phyloP scores from a whole-genome alignment of 2,113 vertebrate genomes.

The Nothobranchius kuhntae region DNA sequence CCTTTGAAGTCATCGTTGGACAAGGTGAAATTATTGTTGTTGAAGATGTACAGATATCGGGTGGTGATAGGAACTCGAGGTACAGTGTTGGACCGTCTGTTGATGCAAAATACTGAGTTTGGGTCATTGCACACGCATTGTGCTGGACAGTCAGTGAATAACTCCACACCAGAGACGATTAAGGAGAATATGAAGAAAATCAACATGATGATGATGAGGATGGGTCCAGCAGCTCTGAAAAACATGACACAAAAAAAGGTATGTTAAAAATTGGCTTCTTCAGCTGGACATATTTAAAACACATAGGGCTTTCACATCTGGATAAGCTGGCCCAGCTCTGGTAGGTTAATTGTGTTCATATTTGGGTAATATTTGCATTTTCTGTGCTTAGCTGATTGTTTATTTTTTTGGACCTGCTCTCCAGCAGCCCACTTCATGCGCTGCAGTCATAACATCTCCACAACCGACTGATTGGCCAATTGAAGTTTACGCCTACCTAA shows the following conservation, averaged over 20 bases:
- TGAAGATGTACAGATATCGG: constrained; percentile 83
- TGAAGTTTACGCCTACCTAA: too few relatives aligned
- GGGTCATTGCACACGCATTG: constrained; percentile 52
- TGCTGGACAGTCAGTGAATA: constrained; percentile 66
- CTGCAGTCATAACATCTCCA: too few relatives aligned
- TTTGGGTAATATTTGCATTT: too few relatives aligned
- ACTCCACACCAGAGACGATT: constrained; percentile 45
- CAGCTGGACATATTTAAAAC: neutral
- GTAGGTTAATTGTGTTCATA: too few relatives aligned
- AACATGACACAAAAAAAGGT: constrained; percentile 13
- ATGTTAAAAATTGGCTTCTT: too few relatives aligned
- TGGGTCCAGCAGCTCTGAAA: constrained; percentile 50
- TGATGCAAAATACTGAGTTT: constrained; percentile 68
- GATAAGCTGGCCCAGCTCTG: too few relatives aligned
- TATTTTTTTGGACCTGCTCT: too few relatives aligned
- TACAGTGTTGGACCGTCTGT: constrained; percentile 61
- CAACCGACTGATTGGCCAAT: too few relatives aligned
- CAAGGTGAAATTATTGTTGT: constrained; percentile 83
- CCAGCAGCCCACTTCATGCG: too few relatives aligned
- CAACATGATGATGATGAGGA: constrained; percentile 54
- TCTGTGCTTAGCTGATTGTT: too few relatives aligned
- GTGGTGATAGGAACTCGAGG: constrained; percentile 82
- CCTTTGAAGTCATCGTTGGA: constrained; percentile 79
- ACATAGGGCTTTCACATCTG: too few relatives aligned
- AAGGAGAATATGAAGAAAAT: constrained; percentile 52